Percentiles rank a stretch among this genome's conserved stretches.
Conservation (phyloP, 2,888 invertebrate genomes). For the Lamellibrachia columna region DNA sequence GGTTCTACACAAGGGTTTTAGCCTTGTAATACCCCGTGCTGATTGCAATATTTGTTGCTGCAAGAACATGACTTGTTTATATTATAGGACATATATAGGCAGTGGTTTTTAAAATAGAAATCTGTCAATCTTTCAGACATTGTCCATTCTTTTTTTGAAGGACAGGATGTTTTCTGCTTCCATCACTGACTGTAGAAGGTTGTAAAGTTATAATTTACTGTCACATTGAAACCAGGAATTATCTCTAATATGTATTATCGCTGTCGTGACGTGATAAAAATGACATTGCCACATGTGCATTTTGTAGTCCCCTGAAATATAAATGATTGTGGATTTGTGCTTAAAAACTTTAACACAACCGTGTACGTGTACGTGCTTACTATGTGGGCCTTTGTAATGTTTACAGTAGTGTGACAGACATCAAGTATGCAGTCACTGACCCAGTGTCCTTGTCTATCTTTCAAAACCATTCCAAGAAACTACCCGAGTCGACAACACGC, state of each 20-base stretch:
- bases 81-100: too few species aligned
- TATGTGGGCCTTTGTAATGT: slow-evolving; percentile 4
- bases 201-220: background rate
- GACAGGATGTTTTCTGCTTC: too few species aligned
- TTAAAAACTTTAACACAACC: background rate
- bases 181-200: too few species aligned
- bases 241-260: background rate
- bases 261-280: background rate
- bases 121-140: too few species aligned
- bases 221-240: background rate
- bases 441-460: background rate
- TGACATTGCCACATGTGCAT: background rate
- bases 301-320: background rate
- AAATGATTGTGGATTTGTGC: background rate
- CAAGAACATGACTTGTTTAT: too few species aligned
- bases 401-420: background rate
- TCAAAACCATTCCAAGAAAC: background rate
- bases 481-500: background rate
- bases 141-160: too few species aligned
- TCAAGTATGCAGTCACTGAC: background rate
- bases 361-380: background rate
- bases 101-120: too few species aligned
- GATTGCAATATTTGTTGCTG: too few species aligned
- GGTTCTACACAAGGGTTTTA: too few species aligned
- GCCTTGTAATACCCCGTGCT: too few species aligned